Percentiles rank a stretch among this genome's conserved stretches.
Conservation (phyloP, 64 coral and sea anemone genomes). For the Dendronephthya gigantea region DNA sequence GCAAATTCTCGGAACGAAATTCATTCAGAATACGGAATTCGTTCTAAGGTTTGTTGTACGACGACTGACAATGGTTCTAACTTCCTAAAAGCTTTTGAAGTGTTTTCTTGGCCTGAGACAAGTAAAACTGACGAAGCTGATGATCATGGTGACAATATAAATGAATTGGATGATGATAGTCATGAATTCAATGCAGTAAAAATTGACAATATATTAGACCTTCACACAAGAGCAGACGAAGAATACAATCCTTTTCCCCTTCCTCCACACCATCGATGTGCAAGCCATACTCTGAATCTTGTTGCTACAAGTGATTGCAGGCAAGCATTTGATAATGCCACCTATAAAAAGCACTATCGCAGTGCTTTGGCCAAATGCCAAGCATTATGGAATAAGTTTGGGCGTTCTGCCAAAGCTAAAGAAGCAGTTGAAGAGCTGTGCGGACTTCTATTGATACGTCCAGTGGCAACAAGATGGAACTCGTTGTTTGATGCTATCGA, state of each 20-base stretch:
- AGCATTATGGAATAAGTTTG: no score
- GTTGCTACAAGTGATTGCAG: no score
- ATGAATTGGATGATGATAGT: not conserved
- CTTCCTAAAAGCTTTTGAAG: not conserved
- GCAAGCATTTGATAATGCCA: no score
- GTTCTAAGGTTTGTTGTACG: not conserved
- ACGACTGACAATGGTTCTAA: not conserved
- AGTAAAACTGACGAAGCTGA: not conserved
- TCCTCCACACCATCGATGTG: not conserved
- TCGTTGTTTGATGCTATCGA: not conserved
- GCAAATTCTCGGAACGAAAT: not conserved
- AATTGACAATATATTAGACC: no score
- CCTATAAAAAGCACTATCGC: no score
- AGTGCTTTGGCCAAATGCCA: no score
- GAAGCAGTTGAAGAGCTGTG: no score
- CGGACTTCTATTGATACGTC: not conserved
- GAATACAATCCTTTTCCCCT: no score
- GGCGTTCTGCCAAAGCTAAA: no score
- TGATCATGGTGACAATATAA: not conserved
- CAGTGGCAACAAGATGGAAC: not conserved
- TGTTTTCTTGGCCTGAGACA: not conserved
- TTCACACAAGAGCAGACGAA: no score
- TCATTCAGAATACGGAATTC: not conserved
- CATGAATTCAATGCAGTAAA: not conserved
- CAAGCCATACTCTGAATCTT: no score